Percentiles rank a stretch among this genome's conserved stretches.
Evolutionary conservation across 2,888 invertebrate species (phyloP).

Genomic region (Arrhopalites spinosus): DNA sequence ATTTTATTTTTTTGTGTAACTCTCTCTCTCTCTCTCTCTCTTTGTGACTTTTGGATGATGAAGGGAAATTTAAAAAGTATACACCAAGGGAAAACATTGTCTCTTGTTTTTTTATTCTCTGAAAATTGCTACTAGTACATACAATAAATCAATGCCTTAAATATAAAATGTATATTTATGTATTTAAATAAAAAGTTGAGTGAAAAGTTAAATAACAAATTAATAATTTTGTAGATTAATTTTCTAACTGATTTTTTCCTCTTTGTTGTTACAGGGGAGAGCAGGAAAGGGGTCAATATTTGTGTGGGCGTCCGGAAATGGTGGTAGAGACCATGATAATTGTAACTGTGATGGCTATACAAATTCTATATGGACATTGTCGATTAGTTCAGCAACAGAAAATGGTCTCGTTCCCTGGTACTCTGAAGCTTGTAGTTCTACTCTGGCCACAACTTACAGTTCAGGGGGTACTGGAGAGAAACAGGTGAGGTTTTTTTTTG

Average conservation of each 20-base stretch:
- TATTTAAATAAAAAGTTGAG: background rate
- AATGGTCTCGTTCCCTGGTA: slow-evolving; percentile 91
- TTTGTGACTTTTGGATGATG: background rate
- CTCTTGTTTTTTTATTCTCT: too few relatives aligned
- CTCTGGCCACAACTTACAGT: slow-evolving; percentile 96
- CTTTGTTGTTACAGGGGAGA: slow-evolving; percentile 71
- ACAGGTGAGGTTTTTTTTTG: slow-evolving; percentile 66
- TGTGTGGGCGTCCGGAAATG: slow-evolving; percentile 99
- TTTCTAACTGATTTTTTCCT: background rate
- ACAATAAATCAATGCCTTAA: background rate
- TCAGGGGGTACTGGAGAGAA: slow-evolving; percentile 89
- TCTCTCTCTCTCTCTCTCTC: background rate
- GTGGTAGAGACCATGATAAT: slow-evolving; percentile 92
- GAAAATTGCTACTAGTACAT: too few relatives aligned
- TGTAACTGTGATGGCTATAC: slow-evolving; percentile 99
- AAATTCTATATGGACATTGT: slow-evolving; percentile 97
- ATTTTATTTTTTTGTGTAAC: background rate
- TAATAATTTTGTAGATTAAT: background rate
- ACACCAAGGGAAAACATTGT: too few relatives aligned
- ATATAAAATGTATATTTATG: background rate
- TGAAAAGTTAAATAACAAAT: background rate
- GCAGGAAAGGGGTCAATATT: slow-evolving; percentile 95
- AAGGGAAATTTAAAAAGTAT: slow-evolving; percentile 2
- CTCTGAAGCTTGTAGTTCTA: slow-evolving; percentile 98
- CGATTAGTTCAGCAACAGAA: slow-evolving; percentile 86